Evolutionary conservation across 2,888 invertebrate species (phyloP).

Genomic region (Polydrusus cervinus): DNA sequence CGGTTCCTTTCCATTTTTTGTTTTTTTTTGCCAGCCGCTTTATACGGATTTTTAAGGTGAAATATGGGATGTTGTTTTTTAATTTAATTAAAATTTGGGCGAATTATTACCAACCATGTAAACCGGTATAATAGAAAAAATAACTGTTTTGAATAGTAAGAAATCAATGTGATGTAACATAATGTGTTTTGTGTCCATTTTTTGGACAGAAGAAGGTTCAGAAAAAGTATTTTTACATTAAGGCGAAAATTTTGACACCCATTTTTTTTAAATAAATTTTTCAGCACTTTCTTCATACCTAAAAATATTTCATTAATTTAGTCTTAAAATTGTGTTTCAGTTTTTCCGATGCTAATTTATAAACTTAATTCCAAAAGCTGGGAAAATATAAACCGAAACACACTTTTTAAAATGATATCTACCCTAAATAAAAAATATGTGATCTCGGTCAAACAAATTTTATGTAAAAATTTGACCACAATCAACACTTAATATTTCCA

Average conservation of each 20-base stretch:
- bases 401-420: background rate
- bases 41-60: background rate
- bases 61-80: slow-evolving; percentile 20
- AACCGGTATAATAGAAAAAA: slow-evolving; percentile 10
- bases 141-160: slow-evolving; percentile 2
- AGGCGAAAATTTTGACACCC: no score
- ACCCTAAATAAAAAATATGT: slow-evolving; percentile 58
- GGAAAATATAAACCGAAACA: background rate
- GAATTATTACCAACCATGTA: background rate
- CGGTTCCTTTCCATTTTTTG: background rate
- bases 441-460: slow-evolving; percentile 66
- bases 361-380: no score
- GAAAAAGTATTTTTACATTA: background rate
- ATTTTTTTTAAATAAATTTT: no score
- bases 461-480: slow-evolving; percentile 58
- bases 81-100: background rate
- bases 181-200: background rate
- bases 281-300: no score
- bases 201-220: background rate
- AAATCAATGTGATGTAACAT: slow-evolving; percentile 13
- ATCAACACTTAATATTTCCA: slow-evolving; percentile 11
- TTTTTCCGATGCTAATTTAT: no score
- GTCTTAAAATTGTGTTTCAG: no score
- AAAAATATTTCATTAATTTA: no score
- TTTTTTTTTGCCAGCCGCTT: background rate